A percentile compares a stretch with the other conserved stretches of the same genome.
Evolutionary conservation across 2,113 vertebrate genomes (phyloP).

Genomic region (Plestiodon gilberti): DNA sequence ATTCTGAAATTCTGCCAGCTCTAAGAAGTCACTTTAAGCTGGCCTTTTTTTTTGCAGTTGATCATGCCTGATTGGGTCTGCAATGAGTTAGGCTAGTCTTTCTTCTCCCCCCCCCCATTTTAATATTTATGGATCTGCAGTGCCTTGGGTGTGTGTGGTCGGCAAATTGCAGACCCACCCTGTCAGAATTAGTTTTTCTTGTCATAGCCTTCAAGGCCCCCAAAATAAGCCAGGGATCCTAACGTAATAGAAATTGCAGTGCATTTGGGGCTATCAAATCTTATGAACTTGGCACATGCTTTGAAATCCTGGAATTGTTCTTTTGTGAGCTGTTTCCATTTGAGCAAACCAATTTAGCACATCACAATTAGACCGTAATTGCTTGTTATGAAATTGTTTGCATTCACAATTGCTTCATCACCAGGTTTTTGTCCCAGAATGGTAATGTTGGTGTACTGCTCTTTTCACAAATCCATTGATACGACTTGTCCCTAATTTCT

Average conservation of each 20-base stretch:
- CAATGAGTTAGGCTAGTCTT: background rate
- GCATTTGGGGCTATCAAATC: background rate
- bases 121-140: conserved; percentile 22
- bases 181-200: background rate
- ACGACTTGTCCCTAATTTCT: background rate
- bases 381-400: background rate
- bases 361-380: background rate
- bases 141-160: conserved; percentile 9
- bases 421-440: background rate
- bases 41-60: background rate
- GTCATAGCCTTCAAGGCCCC: background rate
- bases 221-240: background rate
- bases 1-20: background rate
- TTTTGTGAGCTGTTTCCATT: background rate
- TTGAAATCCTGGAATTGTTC: background rate
- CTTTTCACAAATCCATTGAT: background rate
- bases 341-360: background rate
- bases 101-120: background rate
- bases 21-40: background rate
- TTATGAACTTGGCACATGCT: background rate
- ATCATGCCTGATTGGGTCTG: background rate
- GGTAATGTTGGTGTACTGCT: background rate
- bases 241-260: background rate
- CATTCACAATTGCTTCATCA: background rate
- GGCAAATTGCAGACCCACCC: background rate